phyloP scores from a whole-genome alignment of 2,888 invertebrate species.

The Saturnia japonica region DNA sequence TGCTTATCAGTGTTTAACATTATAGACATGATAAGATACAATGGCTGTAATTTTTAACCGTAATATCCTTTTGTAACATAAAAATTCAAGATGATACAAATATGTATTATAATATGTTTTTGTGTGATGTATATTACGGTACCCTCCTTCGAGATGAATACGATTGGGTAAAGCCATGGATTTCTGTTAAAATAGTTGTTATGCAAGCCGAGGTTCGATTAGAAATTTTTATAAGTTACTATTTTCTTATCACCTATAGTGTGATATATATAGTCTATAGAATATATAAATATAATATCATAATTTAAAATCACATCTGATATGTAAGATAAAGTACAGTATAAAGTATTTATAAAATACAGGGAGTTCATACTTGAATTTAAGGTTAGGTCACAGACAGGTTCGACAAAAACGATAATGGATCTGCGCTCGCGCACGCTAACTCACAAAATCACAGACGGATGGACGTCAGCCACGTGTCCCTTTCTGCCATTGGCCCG shows the following conservation, averaged over 20 bases:
- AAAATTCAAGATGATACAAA: not conserved
- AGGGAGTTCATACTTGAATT: not conserved
- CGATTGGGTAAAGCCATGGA: not conserved
- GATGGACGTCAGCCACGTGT: constrained; percentile 50
- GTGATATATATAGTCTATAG: too few species aligned
- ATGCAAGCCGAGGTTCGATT: not conserved
- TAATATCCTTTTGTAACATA: not conserved
- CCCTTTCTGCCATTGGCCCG: constrained; percentile 23
- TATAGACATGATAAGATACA: not conserved
- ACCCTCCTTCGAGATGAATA: too few species aligned
- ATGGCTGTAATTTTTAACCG: too few species aligned
- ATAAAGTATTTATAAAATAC: not conserved
- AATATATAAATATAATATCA: not conserved
- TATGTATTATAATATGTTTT: too few species aligned
- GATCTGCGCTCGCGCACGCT: constrained; percentile 36
- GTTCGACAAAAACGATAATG: constrained; percentile 52
- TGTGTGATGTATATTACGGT: too few species aligned
- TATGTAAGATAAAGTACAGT: too few species aligned
- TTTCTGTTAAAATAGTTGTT: not conserved
- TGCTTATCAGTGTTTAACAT: not conserved
- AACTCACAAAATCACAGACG: constrained; percentile 32
- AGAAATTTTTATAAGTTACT: not conserved
- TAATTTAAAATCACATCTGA: not conserved
- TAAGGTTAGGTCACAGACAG: not conserved
- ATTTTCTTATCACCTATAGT: too few species aligned